phyloP scores from a whole-genome alignment of 1,140 invertebrate species.

The Dinothrombium tinctorium region DNA sequence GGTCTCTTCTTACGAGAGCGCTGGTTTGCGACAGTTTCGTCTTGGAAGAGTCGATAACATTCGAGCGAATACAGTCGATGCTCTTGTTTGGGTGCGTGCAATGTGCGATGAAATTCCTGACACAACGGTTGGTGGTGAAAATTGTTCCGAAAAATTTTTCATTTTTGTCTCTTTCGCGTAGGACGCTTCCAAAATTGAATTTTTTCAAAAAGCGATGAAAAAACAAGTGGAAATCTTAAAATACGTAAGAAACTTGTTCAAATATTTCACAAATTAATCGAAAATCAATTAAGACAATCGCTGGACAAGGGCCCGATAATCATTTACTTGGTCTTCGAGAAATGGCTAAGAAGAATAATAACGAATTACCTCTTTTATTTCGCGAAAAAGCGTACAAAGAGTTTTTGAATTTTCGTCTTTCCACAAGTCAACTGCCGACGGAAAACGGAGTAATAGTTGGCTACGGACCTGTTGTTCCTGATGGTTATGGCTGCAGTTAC shows the following conservation, averaged over 20 bases:
- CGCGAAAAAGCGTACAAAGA: slow-evolving; percentile 47
- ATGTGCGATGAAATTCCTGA: slow-evolving; percentile 31
- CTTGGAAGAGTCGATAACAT: slow-evolving; percentile 90
- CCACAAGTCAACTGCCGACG: slow-evolving; percentile 70
- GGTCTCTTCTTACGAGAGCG: slow-evolving; percentile 92
- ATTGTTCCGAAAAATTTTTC: not conserved
- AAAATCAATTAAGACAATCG: slow-evolving; percentile 46
- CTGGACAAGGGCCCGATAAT: slow-evolving; percentile 85
- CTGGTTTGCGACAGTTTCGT: slow-evolving; percentile 66
- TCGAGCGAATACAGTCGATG: slow-evolving; percentile 64
- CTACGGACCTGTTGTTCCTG: slow-evolving; percentile 88
- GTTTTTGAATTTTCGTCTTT: slow-evolving; percentile 51
- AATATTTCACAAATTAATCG: not conserved
- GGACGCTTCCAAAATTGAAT: slow-evolving; percentile 36
- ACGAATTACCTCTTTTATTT: slow-evolving; percentile 49
- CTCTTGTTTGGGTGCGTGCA: slow-evolving; percentile 66
- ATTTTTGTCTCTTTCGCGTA: slow-evolving; percentile 17
- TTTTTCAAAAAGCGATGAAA: slow-evolving; percentile 65
- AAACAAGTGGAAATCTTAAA: slow-evolving; percentile 76
- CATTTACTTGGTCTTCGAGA: slow-evolving; percentile 74
- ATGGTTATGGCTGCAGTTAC: slow-evolving; percentile 94
- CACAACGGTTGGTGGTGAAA: slow-evolving; percentile 17
- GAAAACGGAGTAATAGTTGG: slow-evolving; percentile 31
- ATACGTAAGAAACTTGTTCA: slow-evolving; percentile 21
- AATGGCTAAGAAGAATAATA: slow-evolving; percentile 30